Evolutionary conservation across 2,797 vertebrate species (phyloP).

Genomic region (Myoxocephalus aenaeus): DNA sequence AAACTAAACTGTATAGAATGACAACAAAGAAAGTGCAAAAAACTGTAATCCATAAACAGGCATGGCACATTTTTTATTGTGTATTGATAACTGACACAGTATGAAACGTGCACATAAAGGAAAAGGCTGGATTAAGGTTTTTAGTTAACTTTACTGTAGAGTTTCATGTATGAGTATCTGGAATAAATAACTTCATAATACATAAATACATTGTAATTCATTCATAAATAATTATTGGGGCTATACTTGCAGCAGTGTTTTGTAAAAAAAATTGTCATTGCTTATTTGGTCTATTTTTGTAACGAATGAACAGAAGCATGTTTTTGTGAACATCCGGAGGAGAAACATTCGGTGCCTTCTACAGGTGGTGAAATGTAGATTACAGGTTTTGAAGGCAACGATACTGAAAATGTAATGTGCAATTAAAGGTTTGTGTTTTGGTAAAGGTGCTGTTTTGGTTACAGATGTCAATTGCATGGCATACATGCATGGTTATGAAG

Average conservation of each 20-base stretch:
- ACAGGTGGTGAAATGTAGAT: background rate
- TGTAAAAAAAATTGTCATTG: too few species aligned
- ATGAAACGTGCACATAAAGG: background rate
- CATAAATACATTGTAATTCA: background rate
- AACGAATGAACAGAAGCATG: background rate
- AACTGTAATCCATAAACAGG: background rate
- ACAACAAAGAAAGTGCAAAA: background rate
- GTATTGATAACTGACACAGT: background rate
- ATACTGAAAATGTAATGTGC: background rate
- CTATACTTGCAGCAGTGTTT: too few species aligned
- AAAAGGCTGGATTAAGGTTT: background rate
- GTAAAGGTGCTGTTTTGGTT: constrained; percentile 10
- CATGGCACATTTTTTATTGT: background rate
- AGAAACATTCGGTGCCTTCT: background rate
- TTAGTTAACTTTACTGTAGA: background rate
- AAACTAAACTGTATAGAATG: background rate
- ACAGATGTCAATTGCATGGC: constrained; percentile 6
- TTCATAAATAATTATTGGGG: background rate
- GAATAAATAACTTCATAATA: background rate
- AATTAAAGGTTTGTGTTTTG: constrained; percentile 8
- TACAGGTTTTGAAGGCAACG: background rate
- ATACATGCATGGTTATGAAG: background rate
- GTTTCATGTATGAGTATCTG: background rate
- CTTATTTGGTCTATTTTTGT: too few species aligned
- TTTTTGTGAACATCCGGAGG: background rate